These are phyloP conservation scores for Hypothenemus hampei DNA, from an alignment of 1,140 invertebrate species.

Conservation along the genomic window DNA sequence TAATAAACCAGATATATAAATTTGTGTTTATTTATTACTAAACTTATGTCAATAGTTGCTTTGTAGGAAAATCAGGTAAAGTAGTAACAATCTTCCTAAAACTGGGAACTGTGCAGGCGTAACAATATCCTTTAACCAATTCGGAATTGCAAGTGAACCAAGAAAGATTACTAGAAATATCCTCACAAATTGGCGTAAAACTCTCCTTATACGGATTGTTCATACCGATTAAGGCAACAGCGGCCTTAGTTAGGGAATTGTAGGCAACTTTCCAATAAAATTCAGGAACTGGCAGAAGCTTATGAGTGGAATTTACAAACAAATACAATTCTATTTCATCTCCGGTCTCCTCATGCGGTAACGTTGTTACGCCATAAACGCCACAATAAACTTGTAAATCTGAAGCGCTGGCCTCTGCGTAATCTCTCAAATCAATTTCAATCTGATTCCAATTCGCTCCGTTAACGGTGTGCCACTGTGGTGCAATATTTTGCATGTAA, in stretches of 20 bases:
- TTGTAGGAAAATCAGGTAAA: not conserved
- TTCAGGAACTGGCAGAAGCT: slow-evolving; percentile 52
- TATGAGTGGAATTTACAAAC: slow-evolving; percentile 43
- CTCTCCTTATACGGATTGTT: slow-evolving; percentile 57
- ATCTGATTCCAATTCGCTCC: slow-evolving; percentile 53
- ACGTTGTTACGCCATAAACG: slow-evolving; percentile 49
- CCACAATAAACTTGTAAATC: slow-evolving; percentile 54
- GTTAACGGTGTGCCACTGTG: slow-evolving; percentile 57
- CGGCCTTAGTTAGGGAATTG: slow-evolving; percentile 48
- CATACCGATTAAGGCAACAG: slow-evolving; percentile 57
- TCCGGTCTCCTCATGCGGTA: slow-evolving; percentile 46
- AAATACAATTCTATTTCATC: slow-evolving; percentile 49
- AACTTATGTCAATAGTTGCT: no score
- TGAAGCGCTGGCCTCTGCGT: slow-evolving; percentile 29
- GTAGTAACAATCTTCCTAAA: slow-evolving; percentile 50
- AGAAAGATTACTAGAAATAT: slow-evolving; percentile 50
- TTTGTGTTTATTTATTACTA: no score
- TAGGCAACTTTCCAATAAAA: slow-evolving; percentile 60
- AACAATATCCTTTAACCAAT: slow-evolving; percentile 53
- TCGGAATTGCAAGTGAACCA: slow-evolving; percentile 49
- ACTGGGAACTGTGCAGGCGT: slow-evolving; percentile 59
- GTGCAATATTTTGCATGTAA: slow-evolving; percentile 53
- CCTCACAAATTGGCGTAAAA: slow-evolving; percentile 51
- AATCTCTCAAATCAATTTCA: slow-evolving; percentile 47
- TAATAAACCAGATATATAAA: no score